These are phyloP conservation scores for Cassiopea andromeda DNA, from an alignment of 30 jellyfish, hydroid and myxozoan genomes.

Conservation along the genomic window DNA sequence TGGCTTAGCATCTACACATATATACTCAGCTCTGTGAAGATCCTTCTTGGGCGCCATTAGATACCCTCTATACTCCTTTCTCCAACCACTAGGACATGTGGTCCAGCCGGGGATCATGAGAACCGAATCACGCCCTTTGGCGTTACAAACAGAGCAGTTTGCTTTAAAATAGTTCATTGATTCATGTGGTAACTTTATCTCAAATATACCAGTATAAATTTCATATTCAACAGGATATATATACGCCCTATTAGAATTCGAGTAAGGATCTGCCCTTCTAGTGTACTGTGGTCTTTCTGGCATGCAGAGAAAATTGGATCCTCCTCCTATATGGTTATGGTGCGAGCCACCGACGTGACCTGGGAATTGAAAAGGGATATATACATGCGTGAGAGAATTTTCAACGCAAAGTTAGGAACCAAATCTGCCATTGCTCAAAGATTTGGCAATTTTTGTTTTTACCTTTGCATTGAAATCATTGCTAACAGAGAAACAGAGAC, in stretches of 20 bases:
- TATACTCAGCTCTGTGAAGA: conserved; percentile 88
- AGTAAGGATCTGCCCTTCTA: conserved; percentile 32
- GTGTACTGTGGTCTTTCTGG: conserved; percentile 76
- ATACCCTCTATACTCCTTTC: conserved; percentile 86
- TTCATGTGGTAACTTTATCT: conserved; percentile 18
- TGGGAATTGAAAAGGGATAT: neutral
- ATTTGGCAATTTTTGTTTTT: no score
- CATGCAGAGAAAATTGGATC: conserved; percentile 93
- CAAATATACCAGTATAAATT: conserved; percentile 62
- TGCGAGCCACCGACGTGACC: conserved; percentile 92
- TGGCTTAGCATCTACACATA: conserved; percentile 92
- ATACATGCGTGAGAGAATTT: no score
- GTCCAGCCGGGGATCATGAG: conserved; percentile 93
- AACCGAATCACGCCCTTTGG: conserved; percentile 64
- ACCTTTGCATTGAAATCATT: no score
- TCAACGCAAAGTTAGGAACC: neutral
- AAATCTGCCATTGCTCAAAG: neutral
- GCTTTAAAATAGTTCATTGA: conserved; percentile 66
- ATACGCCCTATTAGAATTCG: conserved; percentile 59
- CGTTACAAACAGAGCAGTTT: conserved; percentile 85
- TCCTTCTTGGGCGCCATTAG: conserved; percentile 91
- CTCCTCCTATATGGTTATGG: conserved; percentile 93
- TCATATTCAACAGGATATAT: conserved; percentile 87
- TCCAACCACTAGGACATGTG: conserved; percentile 91
- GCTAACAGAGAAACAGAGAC: no score